phyloP scores from a whole-genome alignment of 2,113 vertebrate species.

The Chionodraco myersi region DNA sequence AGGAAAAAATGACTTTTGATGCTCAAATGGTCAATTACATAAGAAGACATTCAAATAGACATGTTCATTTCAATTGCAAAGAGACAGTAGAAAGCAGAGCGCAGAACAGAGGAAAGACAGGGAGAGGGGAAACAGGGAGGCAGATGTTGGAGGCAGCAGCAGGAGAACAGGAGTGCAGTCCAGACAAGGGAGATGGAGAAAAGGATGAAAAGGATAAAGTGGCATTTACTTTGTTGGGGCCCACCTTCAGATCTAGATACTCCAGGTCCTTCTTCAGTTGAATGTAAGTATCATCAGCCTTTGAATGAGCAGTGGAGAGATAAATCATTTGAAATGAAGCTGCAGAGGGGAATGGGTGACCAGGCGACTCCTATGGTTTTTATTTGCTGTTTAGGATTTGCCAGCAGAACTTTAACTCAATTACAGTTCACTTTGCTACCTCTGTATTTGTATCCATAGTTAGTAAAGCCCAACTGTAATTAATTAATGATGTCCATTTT shows the following conservation, averaged over 20 bases:
- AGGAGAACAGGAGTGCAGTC: constrained; percentile 50
- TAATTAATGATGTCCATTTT: constrained; percentile 43
- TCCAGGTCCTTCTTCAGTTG: constrained; percentile 99
- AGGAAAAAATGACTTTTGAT: background rate
- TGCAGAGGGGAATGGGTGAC: constrained; percentile 65
- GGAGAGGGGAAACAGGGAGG: constrained; percentile 27
- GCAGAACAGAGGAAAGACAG: constrained; percentile 40
- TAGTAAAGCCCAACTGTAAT: constrained; percentile 52
- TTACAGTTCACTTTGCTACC: constrained; percentile 40
- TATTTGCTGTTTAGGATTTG: constrained; percentile 48
- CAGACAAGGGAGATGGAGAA: constrained; percentile 51
- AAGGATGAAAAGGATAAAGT: constrained; percentile 51
- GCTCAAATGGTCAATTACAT: constrained; percentile 3
- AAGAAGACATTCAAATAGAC: constrained; percentile 20
- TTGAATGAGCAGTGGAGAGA: constrained; percentile 80
- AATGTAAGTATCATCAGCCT: constrained; percentile 98
- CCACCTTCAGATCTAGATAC: constrained; percentile 99
- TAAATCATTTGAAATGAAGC: constrained; percentile 80
- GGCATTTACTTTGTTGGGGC: constrained; percentile 70
- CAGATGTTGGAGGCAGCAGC: constrained; percentile 43
- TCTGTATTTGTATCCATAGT: constrained; percentile 52
- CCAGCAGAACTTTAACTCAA: constrained; percentile 60
- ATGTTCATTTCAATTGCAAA: constrained; percentile 44
- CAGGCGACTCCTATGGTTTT: constrained; percentile 57
- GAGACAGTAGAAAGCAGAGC: constrained; percentile 43